Base-by-base conservation (phyloP, 53 echinoderm and acorn worm genomes). In the Luidia sarsii region DNA sequence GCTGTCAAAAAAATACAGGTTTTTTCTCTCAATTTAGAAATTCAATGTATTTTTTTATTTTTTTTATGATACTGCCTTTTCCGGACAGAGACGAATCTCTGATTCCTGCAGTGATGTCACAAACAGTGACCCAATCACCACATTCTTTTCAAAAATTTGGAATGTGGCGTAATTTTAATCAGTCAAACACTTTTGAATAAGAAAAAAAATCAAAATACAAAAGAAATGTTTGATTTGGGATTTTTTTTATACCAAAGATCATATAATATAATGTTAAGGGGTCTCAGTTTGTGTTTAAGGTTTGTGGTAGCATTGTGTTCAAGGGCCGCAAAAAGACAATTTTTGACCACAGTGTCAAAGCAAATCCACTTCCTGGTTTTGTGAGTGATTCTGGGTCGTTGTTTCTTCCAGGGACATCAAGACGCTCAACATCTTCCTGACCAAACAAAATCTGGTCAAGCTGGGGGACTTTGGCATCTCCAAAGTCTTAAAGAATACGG, bases 381-480 rank as follows among this genome's bases (percentile, higher is more conserved):
- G 11, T 25, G 24, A 27, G 23, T 57, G 29, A 27, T 8, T 28
- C 11, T 22, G 8, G 3, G 28, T 33, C 50, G 9, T 49, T 70
- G 25, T 68, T 36, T 25, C 10, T 65, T 51, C 14, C 85, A 99
- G 99, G 68, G 94, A 99, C 67, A 94, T 99, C 79, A 99, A 99
- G 66, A 99, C 99, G 20, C 67, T 99, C 48, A 99, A 99, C 64
- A 99, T 99, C 64, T 99, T 99, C 52, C 50, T 94, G 51, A 99
- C 99, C 50, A 99, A 99, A 81, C 89, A 84, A 30, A 89, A 86
- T n/a, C 65, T 99, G 30, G 80, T 99, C 32, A 99, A 99, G 55
- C 60, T 99, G 11, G 99, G 99, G 43, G 99, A 99, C 80, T 99
- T 99, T 89, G 99, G 99, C 45, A 99, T 99, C 61, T 99, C 99